Percentiles rank a stretch among this genome's conserved stretches.
phyloP scores from a whole-genome alignment of 2,888 invertebrate species.

The Onthophagus sagittarius region DNA sequence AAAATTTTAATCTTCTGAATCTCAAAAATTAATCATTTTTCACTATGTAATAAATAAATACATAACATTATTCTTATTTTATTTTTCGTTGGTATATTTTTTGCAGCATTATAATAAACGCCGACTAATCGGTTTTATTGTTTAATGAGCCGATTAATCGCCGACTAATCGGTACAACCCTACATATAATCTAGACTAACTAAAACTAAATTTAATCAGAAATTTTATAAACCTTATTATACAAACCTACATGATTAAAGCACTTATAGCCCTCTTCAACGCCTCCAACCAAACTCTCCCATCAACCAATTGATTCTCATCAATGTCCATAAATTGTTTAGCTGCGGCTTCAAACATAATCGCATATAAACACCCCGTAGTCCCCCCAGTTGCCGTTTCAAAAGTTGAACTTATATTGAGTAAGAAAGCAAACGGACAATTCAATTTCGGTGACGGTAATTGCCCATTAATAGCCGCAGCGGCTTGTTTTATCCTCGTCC shows the following conservation, averaged over 20 bases:
- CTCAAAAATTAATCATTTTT: too few species aligned
- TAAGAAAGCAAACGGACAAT: constrained; percentile 41
- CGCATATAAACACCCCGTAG: constrained; percentile 76
- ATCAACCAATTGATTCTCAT: constrained; percentile 32
- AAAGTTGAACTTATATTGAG: constrained; percentile 54
- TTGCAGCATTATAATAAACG: too few species aligned
- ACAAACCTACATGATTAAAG: constrained; percentile 46
- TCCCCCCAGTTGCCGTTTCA: constrained; percentile 72
- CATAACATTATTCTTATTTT: too few species aligned
- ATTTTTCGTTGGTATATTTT: too few species aligned
- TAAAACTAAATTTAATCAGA: too few species aligned
- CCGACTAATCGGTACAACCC: too few species aligned
- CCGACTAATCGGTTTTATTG: too few species aligned
- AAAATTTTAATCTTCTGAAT: too few species aligned
- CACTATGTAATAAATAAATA: too few species aligned
- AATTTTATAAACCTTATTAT: too few species aligned
- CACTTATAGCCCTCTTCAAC: constrained; percentile 50
- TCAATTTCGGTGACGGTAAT: constrained; percentile 28
- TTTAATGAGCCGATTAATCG: too few species aligned
- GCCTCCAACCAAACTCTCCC: constrained; percentile 49
- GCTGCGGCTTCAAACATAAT: constrained; percentile 68
- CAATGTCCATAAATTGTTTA: constrained; percentile 46
- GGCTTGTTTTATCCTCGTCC: constrained; percentile 45
- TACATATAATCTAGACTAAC: too few species aligned
- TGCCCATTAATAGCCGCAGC: constrained; percentile 37